Percentiles rank a stretch among this genome's conserved stretches.
phyloP scores from a whole-genome alignment of 2,888 invertebrate genomes.

The Allophyes oxyacanthae region DNA sequence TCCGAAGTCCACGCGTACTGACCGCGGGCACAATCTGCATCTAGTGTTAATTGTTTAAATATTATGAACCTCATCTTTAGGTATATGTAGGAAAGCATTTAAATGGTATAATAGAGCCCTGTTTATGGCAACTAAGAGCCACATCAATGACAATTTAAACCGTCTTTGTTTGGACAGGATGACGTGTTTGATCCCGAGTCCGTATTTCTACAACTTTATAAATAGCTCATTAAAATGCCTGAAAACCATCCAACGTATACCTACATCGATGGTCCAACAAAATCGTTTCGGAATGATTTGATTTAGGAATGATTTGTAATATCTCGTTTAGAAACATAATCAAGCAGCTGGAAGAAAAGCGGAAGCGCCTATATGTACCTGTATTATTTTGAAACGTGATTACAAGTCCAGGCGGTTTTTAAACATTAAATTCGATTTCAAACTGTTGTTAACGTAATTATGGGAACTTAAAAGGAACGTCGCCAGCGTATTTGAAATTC shows the following conservation, averaged over 20 bases:
- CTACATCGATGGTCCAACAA: too few species aligned
- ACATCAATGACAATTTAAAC: background rate
- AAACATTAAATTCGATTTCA: too few species aligned
- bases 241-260: conserved; percentile 1
- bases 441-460: too few species aligned
- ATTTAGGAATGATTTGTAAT: background rate
- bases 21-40: too few species aligned
- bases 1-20: too few species aligned
- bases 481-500: too few species aligned
- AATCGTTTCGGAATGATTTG: background rate
- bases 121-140: conserved; percentile 2
- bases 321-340: too few species aligned
- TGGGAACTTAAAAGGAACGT: too few species aligned
- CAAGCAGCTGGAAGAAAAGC: too few species aligned
- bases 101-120: background rate
- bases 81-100: background rate
- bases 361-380: too few species aligned
- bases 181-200: conserved; percentile 7
- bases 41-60: conserved; percentile 4
- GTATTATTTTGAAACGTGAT: too few species aligned
- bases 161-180: conserved; percentile 1
- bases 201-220: conserved; percentile 2
- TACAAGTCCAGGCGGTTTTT: too few species aligned
- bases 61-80: background rate
- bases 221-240: conserved; percentile 8